Percentiles rank a stretch among this genome's conserved stretches.
phyloP scores from a whole-genome alignment of 1,140 invertebrate genomes.

The Pantala flavescens region DNA sequence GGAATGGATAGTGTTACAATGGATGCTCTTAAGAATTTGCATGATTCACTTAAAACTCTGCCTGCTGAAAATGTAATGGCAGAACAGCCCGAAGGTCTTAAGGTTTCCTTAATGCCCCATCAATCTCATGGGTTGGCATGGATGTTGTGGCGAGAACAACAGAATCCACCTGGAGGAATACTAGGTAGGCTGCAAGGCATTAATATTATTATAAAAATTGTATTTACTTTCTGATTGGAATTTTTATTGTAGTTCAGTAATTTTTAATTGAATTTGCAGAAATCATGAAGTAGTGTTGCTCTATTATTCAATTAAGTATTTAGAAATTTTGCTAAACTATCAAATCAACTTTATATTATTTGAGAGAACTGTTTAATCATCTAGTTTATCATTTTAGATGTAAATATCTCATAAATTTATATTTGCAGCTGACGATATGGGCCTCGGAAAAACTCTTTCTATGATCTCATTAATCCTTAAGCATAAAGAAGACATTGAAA shows the following conservation, averaged over 20 bases:
- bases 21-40: slow-evolving; percentile 59
- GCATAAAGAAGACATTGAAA: slow-evolving; percentile 25
- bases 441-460: slow-evolving; percentile 83
- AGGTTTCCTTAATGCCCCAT: slow-evolving; percentile 66
- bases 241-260: slow-evolving; percentile 20
- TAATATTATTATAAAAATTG: slow-evolving; percentile 18
- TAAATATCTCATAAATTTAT: slow-evolving; percentile 17
- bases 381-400: no score
- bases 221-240: background rate
- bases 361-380: no score
- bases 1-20: slow-evolving; percentile 40
- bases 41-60: slow-evolving; percentile 54
- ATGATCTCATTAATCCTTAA: slow-evolving; percentile 73
- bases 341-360: no score
- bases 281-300: no score
- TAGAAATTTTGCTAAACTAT: no score
- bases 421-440: slow-evolving; percentile 83
- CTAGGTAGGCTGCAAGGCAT: slow-evolving; percentile 35
- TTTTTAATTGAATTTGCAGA: slow-evolving; percentile 12
- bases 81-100: slow-evolving; percentile 52
- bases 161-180: slow-evolving; percentile 71
- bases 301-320: no score
- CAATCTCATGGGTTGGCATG: slow-evolving; percentile 79
- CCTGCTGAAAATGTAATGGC: slow-evolving; percentile 47
- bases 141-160: slow-evolving; percentile 78